Evolutionary conservation across 2,888 invertebrate species (phyloP).

Genomic region (Metalampra italica): DNA sequence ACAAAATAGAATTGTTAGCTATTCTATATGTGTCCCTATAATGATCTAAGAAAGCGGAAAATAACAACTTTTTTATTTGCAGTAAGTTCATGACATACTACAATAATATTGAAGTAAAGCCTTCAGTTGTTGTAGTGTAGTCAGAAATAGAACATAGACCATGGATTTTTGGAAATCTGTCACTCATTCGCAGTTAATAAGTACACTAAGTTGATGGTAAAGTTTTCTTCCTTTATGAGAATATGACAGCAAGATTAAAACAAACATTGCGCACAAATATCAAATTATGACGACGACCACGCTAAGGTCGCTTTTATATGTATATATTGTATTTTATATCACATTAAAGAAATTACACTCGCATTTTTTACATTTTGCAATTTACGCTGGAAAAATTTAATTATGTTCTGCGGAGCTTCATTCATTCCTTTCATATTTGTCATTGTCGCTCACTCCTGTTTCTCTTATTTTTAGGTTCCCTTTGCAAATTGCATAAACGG

Average conservation of each 20-base stretch:
- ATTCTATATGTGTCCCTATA: no score
- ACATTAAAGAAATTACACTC: constrained; percentile 1
- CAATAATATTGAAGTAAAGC: no score
- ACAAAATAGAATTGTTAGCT: no score
- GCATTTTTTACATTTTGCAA: constrained; percentile 11
- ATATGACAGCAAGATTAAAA: not conserved
- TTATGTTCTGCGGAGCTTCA: constrained; percentile 10
- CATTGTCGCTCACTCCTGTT: constrained; percentile 9
- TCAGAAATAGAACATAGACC: no score
- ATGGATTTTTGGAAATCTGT: no score
- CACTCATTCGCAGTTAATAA: no score
- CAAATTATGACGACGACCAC: not conserved
- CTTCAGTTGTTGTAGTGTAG: no score
- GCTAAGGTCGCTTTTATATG: not conserved
- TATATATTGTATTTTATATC: not conserved
- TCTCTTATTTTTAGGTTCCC: constrained; percentile 15
- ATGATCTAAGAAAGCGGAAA: no score
- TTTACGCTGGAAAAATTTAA: constrained; percentile 17
- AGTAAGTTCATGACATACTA: not conserved
- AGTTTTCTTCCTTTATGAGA: no score
- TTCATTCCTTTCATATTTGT: constrained; percentile 10
- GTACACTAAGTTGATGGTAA: no score
- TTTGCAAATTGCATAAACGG: constrained; percentile 1
- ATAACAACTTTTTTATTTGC: no score
- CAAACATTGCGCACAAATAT: not conserved